Percentiles rank a stretch among this genome's conserved stretches.
Evolutionary conservation across 2,113 vertebrate genomes (phyloP).

Genomic region (Bubo bubo): DNA sequence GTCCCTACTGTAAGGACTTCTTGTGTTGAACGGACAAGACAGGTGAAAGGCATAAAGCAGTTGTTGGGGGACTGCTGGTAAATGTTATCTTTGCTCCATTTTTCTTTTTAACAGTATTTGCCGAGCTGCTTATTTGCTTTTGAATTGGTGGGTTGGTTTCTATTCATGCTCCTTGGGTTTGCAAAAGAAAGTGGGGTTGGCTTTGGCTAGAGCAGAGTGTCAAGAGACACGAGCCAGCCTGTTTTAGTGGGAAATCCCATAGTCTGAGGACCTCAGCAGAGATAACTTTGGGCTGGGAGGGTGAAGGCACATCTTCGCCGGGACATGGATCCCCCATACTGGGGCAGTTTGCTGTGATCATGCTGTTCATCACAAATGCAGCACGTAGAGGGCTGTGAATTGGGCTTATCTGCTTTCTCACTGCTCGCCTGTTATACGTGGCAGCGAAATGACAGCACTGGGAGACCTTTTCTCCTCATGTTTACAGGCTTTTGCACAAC

Average conservation of each 20-base stretch:
- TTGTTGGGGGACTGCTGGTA: background rate
- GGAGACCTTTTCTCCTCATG: background rate
- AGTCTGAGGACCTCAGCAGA: background rate
- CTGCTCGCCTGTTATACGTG: background rate
- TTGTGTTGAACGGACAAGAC: background rate
- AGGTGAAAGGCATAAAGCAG: background rate
- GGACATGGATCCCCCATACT: rapidly evolving
- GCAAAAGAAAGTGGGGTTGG: background rate
- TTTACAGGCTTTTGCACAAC: background rate
- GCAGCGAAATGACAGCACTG: background rate
- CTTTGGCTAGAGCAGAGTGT: background rate
- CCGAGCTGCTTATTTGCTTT: background rate
- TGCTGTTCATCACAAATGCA: background rate
- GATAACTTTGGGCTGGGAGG: background rate
- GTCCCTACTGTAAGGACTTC: background rate
- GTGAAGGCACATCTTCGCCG: background rate
- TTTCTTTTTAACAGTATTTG: background rate
- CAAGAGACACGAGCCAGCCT: rapidly evolving
- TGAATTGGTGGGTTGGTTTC: background rate
- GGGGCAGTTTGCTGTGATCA: background rate
- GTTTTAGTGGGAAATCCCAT: rapidly evolving
- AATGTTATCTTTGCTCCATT: background rate
- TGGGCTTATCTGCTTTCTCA: background rate
- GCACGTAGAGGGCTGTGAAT: background rate
- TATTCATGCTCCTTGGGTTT: background rate